Evolutionary conservation across 2,888 invertebrate species (phyloP).

Genomic region (Boloria euphrosyne): DNA sequence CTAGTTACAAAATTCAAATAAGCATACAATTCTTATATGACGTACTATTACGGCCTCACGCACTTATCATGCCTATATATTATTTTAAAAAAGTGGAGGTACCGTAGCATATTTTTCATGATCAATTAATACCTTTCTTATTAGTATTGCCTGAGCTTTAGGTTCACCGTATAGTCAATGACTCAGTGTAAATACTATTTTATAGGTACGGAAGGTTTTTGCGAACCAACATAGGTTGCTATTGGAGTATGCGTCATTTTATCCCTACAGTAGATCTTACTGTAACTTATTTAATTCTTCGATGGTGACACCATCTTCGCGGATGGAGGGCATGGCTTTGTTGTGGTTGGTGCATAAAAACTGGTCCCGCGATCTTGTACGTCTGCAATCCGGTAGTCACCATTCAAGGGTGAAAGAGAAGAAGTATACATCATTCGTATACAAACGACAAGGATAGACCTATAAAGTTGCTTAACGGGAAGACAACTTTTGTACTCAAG

Average conservation of each 20-base stretch:
- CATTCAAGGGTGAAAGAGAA: slow-evolving; percentile 71
- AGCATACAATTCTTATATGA: too few relatives aligned
- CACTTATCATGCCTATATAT: too few relatives aligned
- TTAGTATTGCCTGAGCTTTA: too few relatives aligned
- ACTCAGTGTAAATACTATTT: too few relatives aligned
- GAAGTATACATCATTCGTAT: slow-evolving; percentile 38
- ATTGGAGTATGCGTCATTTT: neutral
- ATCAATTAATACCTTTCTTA: too few relatives aligned
- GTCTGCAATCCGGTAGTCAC: slow-evolving; percentile 65
- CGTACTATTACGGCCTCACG: too few relatives aligned
- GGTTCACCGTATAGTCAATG: too few relatives aligned
- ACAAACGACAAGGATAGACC: slow-evolving; percentile 51
- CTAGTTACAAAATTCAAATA: too few relatives aligned
- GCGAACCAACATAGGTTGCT: too few relatives aligned
- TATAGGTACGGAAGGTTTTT: too few relatives aligned
- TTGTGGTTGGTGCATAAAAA: slow-evolving; percentile 62
- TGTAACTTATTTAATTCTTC: slow-evolving; percentile 27
- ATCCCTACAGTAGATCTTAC: slow-evolving; percentile 12
- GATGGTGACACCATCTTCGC: slow-evolving; percentile 45
- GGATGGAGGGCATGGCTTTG: slow-evolving; percentile 47
- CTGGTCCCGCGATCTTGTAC: slow-evolving; percentile 65
- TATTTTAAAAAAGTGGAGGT: too few relatives aligned
- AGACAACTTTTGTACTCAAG: slow-evolving; percentile 51
- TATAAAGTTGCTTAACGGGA: slow-evolving; percentile 67
- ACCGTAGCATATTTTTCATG: too few relatives aligned